Conservation (phyloP, 2,797 vertebrate genomes). For the Cephalopachus bancanus region DNA sequence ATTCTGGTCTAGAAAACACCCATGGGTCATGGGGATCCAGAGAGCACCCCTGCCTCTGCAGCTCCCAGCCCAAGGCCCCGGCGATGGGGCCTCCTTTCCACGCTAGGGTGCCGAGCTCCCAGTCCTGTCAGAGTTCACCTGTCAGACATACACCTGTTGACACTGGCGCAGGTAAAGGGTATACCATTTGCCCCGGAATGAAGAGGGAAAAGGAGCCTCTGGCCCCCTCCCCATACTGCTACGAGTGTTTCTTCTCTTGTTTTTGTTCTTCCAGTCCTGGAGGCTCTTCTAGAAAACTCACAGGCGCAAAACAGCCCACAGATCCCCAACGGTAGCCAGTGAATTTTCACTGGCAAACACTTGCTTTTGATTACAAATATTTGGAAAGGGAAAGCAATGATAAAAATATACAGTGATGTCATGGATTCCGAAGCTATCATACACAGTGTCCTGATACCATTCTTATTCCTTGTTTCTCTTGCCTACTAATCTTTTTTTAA, state of each 20-base stretch:
- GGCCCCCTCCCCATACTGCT: not conserved
- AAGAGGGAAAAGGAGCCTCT: not conserved
- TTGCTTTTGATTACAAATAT: not conserved
- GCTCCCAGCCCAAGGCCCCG: not conserved
- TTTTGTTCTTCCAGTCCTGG: not conserved
- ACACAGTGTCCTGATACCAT: not conserved
- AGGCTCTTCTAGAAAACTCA: not conserved
- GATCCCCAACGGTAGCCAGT: rapidly evolving
- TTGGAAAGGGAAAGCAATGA: not conserved
- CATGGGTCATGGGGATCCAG: not conserved
- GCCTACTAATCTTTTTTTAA: not conserved
- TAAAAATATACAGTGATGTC: not conserved
- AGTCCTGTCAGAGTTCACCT: not conserved
- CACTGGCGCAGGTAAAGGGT: not conserved
- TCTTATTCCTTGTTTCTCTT: not conserved
- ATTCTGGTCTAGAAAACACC: not conserved
- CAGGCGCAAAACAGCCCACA: no score
- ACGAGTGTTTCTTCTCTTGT: not conserved
- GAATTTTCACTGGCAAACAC: not conserved
- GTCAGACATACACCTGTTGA: not conserved
- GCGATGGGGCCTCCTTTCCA: not conserved
- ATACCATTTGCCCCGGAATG: not conserved
- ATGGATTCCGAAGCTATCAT: not conserved
- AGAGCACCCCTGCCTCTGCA: not conserved
- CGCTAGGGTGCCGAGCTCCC: not conserved